Conservation (phyloP, 2,888 invertebrate genomes). For the Blastobasis lacticolella region DNA sequence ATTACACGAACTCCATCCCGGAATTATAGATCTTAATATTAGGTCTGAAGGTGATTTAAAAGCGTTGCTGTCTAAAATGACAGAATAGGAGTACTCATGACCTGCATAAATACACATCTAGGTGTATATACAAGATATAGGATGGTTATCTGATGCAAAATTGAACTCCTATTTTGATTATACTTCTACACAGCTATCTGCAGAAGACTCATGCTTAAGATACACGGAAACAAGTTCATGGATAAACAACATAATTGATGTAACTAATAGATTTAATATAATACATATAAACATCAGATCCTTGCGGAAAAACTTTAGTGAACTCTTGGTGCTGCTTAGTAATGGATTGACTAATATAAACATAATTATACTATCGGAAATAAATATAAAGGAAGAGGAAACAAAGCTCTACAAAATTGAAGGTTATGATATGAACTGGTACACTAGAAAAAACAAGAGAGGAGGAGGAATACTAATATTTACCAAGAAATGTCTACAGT, state of each 20-base stretch:
- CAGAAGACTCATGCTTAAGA: not conserved
- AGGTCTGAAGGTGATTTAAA: not conserved
- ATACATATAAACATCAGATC: constrained; percentile 9
- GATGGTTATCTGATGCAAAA: not conserved
- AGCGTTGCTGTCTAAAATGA: not conserved
- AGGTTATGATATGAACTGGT: not conserved
- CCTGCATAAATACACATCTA: not conserved
- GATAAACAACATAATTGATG: not conserved
- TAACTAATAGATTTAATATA: not conserved
- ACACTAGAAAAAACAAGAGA: constrained; percentile 2
- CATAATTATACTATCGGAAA: constrained; percentile 5
- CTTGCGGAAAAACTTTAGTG: constrained; percentile 3
- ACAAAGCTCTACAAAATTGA: not conserved
- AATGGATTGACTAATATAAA: not conserved
- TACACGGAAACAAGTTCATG: not conserved
- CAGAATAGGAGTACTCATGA: not conserved
- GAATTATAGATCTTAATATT: too few species aligned
- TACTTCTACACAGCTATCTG: not conserved
- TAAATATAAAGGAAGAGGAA: constrained; percentile 4
- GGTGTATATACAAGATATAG: not conserved
- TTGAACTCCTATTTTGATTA: not conserved
- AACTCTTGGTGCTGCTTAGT: not conserved
- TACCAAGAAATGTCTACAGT: too few species aligned
- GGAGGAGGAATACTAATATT: constrained; percentile 6
- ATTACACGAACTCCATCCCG: too few species aligned